phyloP scores from a whole-genome alignment of 37 sponge, comb jelly and placozoan genomes.

The Hormiphora californensis region DNA sequence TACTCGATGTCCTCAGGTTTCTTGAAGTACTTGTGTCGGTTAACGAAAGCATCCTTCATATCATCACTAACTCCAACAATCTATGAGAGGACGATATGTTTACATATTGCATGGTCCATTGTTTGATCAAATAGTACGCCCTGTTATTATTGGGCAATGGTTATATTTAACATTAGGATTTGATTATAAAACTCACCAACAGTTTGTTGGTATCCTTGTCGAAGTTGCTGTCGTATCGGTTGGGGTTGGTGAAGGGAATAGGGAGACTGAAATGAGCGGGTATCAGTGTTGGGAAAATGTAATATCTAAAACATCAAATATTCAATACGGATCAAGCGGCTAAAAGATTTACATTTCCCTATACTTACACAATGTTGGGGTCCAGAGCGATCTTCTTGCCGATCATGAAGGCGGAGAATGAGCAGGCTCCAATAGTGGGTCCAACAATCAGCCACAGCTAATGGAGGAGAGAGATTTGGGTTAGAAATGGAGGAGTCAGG shows the following conservation, averaged over 20 bases:
- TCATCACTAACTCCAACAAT: not conserved
- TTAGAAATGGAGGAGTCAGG: too few species aligned
- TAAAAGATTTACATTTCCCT: too few species aligned
- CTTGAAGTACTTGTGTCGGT: constrained; percentile 49
- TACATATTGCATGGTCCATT: not conserved
- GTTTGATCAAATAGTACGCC: not conserved
- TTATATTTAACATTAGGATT: not conserved
- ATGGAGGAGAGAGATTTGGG: too few species aligned
- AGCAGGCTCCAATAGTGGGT: not conserved
- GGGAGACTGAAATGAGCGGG: constrained; percentile 29
- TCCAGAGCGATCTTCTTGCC: constrained; percentile 13
- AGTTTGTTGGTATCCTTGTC: constrained; percentile 40
- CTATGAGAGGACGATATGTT: not conserved
- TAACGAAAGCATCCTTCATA: constrained; percentile 20
- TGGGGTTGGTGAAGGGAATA: constrained; percentile 10
- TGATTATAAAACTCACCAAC: not conserved
- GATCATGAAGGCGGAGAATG: not conserved
- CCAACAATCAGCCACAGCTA: constrained; percentile 49
- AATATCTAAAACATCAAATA: too few species aligned
- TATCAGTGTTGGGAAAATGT: too few species aligned
- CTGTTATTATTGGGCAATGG: not conserved
- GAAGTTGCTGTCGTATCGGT: constrained; percentile 35
- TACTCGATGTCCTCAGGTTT: constrained; percentile 31
- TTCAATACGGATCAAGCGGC: too few species aligned
- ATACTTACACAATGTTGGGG: constrained; percentile 45